Base-by-base conservation (phyloP, 2,888 invertebrate genomes). In the Apodemia mormo region DNA sequence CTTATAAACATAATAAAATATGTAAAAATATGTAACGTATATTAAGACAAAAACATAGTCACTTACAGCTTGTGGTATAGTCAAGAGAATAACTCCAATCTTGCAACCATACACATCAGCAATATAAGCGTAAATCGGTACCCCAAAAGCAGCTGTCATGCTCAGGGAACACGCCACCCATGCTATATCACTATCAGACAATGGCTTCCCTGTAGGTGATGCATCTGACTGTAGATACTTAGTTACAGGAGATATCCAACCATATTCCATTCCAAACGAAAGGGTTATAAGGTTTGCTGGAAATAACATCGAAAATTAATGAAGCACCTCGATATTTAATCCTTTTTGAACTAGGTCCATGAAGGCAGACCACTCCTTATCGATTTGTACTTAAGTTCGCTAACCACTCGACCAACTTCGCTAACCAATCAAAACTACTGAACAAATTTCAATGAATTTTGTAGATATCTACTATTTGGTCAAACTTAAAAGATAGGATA, bases 51-150 rank as follows among this genome's bases (percentile, higher is more conserved):
- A n/a, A n/a, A n/a, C n/a, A n/a, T n/a, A n/a, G n/a, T n/a, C 10
- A 49, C 52, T 52, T 52, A 52, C 52, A n/a, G 87, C 74, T 74
- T 89, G 93, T 0, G 93, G 92, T 1, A 94, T 68, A 3, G 92
- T 87, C 6, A 94, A 86, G 0, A 90, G 75, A 7, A 94, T 77
- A 0, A 92, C 83, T 3, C 92, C 86, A 52, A 79, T 76, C 77
- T 89, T 92, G 65, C 94, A 81, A 1, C 94, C 94, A 67, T 84
- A 84, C 37, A 75, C 77, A 73, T 94, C 90, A 0, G 89, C 86
- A 30, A 90, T 72, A 66, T 84, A 82, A 12, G 94, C 86, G 77
- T 88, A 94, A 29, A 92, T 70, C 9, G 90, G 81, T 4, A 89
- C 90, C 1, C 81, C 80, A 8, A 80, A 68, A n/a, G 81, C 79